Evolutionary conservation across 2,113 vertebrate species (phyloP).

Genomic region (Halichoerus grypus): DNA sequence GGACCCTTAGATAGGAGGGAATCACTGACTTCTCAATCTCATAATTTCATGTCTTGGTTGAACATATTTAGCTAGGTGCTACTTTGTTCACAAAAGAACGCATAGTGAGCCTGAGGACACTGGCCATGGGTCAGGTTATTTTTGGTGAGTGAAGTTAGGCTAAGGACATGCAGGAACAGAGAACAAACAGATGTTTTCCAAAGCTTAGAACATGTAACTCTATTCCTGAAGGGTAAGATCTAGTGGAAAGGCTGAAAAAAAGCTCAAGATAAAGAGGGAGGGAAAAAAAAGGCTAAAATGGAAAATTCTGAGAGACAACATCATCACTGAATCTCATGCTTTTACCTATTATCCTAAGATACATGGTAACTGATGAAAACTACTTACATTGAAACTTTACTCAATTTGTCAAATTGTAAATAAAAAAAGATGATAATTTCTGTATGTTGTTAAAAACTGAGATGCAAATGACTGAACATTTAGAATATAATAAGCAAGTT

Average conservation of each 20-base stretch:
- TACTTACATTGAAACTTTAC: not conserved
- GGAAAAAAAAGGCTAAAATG: not conserved
- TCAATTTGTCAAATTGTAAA: not conserved
- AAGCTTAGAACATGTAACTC: not conserved
- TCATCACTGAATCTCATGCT: not conserved
- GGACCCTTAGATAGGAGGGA: not conserved
- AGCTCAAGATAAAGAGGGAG: not conserved
- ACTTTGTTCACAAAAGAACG: not conserved
- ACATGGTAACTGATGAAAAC: not conserved
- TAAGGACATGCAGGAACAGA: not conserved
- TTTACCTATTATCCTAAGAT: not conserved
- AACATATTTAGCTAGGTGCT: not conserved
- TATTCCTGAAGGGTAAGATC: not conserved
- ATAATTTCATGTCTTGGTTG: not conserved
- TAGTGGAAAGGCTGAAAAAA: not conserved
- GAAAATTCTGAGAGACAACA: not conserved
- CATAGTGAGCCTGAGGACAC: no score
- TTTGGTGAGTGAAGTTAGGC: not conserved
- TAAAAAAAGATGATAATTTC: not conserved
- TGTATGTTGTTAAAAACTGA: not conserved
- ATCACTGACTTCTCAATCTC: not conserved
- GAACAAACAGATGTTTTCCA: not conserved
- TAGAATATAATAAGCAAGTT: not conserved
- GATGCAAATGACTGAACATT: not conserved
- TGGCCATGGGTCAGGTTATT: no score